Percentiles rank a stretch among this genome's conserved stretches.
Conservation (phyloP, 1,140 invertebrate species). For the Stenopsyche tienmushanensis region DNA sequence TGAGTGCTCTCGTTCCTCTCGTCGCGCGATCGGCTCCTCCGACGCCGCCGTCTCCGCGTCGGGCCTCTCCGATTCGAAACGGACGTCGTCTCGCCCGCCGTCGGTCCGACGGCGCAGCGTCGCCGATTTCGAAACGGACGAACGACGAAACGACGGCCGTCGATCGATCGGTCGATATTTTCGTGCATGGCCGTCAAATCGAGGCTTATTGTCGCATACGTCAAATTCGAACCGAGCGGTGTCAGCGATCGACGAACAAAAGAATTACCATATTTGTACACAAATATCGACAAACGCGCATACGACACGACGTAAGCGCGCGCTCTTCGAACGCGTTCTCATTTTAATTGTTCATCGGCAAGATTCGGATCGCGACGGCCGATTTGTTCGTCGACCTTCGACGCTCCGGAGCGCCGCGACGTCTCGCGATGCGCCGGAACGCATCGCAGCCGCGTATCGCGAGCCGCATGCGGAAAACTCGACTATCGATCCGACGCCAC, state of each 20-base stretch:
- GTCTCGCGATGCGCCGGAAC: not conserved
- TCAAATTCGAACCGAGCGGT: not conserved
- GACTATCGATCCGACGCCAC: not conserved
- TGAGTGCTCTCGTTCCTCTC: constrained; percentile 43
- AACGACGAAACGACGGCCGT: no score
- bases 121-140: no score
- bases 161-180: not conserved
- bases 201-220: not conserved
- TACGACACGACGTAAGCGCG: no score
- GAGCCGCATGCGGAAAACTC: not conserved
- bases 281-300: no score
- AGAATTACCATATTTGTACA: not conserved
- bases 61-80: not conserved
- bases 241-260: not conserved
- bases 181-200: no score
- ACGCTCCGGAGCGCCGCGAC: not conserved
- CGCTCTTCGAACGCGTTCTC: no score
- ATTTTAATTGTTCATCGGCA: no score
- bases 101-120: not conserved
- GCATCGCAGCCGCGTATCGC: not conserved
- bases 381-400: no score
- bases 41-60: not conserved
- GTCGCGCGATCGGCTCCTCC: not conserved
- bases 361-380: not conserved
- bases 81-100: not conserved